Evolutionary conservation across 2,888 invertebrate genomes (phyloP).

Genomic region (Cyclophora punctaria): DNA sequence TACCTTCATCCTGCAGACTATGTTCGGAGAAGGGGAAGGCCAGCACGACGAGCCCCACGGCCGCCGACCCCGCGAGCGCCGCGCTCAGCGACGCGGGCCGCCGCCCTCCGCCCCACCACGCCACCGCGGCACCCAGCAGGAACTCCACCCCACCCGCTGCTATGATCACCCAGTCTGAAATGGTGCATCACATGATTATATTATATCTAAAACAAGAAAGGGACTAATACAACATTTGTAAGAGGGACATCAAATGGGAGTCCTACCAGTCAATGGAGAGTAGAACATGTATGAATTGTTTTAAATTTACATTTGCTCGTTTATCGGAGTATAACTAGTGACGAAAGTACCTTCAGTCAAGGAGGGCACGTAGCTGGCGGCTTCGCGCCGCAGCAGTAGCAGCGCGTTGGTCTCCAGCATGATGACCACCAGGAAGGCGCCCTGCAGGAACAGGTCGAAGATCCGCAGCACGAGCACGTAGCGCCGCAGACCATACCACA

Average conservation of each 20-base stretch:
- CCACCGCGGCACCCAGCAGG: slow-evolving; percentile 35
- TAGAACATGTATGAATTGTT: background rate
- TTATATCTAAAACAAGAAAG: background rate
- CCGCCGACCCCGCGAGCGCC: slow-evolving; percentile 41
- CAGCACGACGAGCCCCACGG: slow-evolving; percentile 41
- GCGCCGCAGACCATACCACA: slow-evolving; percentile 46
- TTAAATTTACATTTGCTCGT: too few species aligned
- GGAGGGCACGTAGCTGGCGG: slow-evolving; percentile 35
- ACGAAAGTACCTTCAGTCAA: slow-evolving; percentile 39
- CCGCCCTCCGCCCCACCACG: slow-evolving; percentile 43
- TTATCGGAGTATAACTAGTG: background rate
- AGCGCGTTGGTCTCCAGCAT: slow-evolving; percentile 50
- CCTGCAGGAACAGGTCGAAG: slow-evolving; percentile 62
- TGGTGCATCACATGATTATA: background rate
- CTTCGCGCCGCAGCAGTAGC: slow-evolving; percentile 46
- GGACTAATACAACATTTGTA: too few species aligned
- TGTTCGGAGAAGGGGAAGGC: slow-evolving; percentile 43
- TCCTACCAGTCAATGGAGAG: too few species aligned
- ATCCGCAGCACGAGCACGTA: slow-evolving; percentile 46
- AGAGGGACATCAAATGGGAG: too few species aligned
- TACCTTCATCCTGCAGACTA: slow-evolving; percentile 40
- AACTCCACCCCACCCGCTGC: slow-evolving; percentile 42
- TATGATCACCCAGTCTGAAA: slow-evolving; percentile 48
- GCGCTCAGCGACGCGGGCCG: slow-evolving; percentile 41
- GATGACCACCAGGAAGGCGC: slow-evolving; percentile 48